phyloP scores from a whole-genome alignment of 2,888 invertebrate species.

The Stenolophus ochropezus region DNA sequence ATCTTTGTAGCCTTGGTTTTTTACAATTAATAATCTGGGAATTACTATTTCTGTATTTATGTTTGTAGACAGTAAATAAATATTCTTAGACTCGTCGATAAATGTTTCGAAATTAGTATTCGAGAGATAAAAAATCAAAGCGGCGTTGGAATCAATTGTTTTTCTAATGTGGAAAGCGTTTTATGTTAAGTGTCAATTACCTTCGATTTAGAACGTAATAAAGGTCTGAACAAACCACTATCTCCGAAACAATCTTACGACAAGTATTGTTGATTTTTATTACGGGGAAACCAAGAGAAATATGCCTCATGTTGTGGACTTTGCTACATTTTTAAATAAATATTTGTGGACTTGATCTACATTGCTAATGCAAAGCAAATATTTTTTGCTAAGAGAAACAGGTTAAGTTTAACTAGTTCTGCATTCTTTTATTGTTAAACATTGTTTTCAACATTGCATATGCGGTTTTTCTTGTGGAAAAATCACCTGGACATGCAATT shows the following conservation, averaged over 20 bases:
- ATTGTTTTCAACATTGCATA: background rate
- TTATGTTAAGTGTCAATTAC: conserved; percentile 28
- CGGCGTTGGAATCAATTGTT: conserved; percentile 17
- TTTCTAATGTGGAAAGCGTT: conserved; percentile 9
- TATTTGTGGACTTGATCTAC: background rate
- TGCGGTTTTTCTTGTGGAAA: no score
- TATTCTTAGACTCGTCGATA: no score
- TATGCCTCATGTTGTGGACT: background rate
- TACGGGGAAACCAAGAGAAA: background rate
- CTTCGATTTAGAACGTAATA: conserved; percentile 23
- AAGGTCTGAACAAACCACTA: background rate
- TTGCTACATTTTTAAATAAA: conserved; percentile 22
- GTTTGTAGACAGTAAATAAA: no score
- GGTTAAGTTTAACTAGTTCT: background rate
- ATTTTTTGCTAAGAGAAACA: background rate
- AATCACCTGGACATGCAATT: no score
- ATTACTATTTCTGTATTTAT: background rate
- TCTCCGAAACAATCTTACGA: background rate
- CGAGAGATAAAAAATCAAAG: conserved; percentile 12
- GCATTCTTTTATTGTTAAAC: background rate
- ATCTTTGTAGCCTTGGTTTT: background rate
- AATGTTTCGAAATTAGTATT: conserved; percentile 6
- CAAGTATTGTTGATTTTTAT: background rate
- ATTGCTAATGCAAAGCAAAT: background rate
- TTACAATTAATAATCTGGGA: background rate